These are phyloP conservation scores for Hephaestus fuliginosus DNA, from an alignment of 2,797 vertebrate genomes.

Conservation along the genomic window DNA sequence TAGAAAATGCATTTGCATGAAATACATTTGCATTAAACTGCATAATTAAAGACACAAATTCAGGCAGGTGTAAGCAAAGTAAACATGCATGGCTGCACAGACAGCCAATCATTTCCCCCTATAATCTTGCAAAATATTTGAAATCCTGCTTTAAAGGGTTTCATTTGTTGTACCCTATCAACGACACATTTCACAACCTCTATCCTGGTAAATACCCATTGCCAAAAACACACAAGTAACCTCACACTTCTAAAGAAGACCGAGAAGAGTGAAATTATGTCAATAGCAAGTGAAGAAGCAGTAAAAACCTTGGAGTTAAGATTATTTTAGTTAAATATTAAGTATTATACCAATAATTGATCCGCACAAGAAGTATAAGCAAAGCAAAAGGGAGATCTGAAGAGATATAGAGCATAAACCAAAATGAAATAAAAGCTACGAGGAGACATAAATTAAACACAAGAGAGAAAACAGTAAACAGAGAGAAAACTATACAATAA, in stretches of 20 bases:
- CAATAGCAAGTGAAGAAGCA: neutral
- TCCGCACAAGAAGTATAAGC: neutral
- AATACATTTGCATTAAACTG: slow-evolving; percentile 30
- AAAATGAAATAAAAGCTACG: neutral
- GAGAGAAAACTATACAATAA: neutral
- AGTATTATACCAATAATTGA: too few relatives aligned
- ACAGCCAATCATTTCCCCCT: neutral
- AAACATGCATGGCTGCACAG: neutral
- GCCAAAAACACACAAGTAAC: neutral
- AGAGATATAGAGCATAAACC: neutral
- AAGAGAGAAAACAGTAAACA: neutral
- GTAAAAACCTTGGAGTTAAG: neutral
- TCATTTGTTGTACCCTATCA: neutral
- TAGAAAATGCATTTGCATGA: slow-evolving; percentile 28
- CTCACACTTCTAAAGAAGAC: neutral
- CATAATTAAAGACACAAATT: slow-evolving; percentile 6
- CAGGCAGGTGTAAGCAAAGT: neutral
- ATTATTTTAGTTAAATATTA: too few relatives aligned
- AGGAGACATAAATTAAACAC: neutral
- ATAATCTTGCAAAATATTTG: neutral
- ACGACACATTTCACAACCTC: neutral
- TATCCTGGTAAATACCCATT: neutral
- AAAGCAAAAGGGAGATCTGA: neutral
- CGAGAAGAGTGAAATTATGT: neutral
- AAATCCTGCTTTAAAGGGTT: neutral